Evolutionary conservation across 1,140 invertebrate species (phyloP).

Genomic region (Drosophila parvula): DNA sequence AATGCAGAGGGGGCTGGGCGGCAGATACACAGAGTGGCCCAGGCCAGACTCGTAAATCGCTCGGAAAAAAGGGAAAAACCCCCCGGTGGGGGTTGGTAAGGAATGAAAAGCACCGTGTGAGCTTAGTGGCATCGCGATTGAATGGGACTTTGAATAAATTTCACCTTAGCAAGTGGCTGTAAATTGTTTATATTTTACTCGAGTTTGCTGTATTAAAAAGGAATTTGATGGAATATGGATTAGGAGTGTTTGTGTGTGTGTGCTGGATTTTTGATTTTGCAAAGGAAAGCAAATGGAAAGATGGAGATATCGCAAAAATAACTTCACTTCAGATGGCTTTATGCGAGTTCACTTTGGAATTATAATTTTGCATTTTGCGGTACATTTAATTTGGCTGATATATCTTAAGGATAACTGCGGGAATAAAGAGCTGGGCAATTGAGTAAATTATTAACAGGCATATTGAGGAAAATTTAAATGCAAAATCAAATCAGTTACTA

Average conservation of each 20-base stretch:
- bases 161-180: constrained; percentile 51
- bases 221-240: constrained; percentile 53
- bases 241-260: constrained; percentile 26
- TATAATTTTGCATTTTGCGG: background rate
- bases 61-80: constrained; percentile 46
- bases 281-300: background rate
- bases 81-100: background rate
- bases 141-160: constrained; percentile 55
- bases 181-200: constrained; percentile 56
- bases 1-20: constrained; percentile 51
- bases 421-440: background rate
- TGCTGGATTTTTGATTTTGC: constrained; percentile 35
- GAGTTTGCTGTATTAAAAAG: constrained; percentile 47
- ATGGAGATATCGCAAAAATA: constrained; percentile 17
- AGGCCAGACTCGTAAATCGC: constrained; percentile 50
- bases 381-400: constrained; percentile 3
- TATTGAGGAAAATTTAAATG: background rate
- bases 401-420: background rate
- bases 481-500: too few species aligned
- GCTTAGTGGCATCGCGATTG: constrained; percentile 56
- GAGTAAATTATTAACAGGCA: background rate
- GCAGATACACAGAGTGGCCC: constrained; percentile 7
- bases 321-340: constrained; percentile 1
- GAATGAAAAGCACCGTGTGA: constrained; percentile 38
- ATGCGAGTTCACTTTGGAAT: constrained; percentile 4